Conservation (phyloP, 2,888 invertebrate genomes). For the Drosophila algonquin region DNA sequence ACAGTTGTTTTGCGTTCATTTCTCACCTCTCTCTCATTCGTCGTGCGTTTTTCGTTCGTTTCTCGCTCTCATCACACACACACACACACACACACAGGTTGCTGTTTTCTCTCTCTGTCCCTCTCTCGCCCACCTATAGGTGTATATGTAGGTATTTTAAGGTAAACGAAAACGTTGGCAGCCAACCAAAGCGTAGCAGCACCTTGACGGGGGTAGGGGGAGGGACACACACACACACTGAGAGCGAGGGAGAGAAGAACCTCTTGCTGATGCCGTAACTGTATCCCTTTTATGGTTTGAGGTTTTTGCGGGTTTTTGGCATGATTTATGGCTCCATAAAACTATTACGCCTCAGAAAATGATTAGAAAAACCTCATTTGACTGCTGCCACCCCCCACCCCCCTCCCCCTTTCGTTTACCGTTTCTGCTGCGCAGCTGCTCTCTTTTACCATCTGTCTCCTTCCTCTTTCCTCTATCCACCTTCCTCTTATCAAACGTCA, state of each 20-base stretch:
- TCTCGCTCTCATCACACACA: conserved; percentile 60
- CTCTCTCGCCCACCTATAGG: conserved; percentile 58
- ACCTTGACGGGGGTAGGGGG: conserved; percentile 62
- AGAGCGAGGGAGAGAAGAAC: not conserved
- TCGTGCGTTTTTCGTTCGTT: conserved; percentile 68
- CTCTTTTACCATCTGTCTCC: conserved; percentile 9
- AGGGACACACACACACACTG: not conserved
- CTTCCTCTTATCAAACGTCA: conserved; percentile 37
- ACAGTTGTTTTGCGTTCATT: conserved; percentile 71
- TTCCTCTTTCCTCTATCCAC: not conserved
- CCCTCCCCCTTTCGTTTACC: not conserved
- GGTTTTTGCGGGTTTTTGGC: not conserved
- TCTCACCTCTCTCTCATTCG: conserved; percentile 70
- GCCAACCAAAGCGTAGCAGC: conserved; percentile 83
- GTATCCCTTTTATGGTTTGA: not conserved
- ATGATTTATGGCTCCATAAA: conserved; percentile 43
- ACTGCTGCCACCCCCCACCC: not conserved
- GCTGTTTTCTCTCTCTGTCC: conserved; percentile 66
- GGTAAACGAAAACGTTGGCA: conserved; percentile 83
- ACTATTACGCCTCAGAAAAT: conserved; percentile 2
- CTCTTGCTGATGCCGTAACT: not conserved
- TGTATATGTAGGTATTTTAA: conserved; percentile 61
- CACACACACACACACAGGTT: conserved; percentile 67
- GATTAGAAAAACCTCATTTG: conserved; percentile 6
- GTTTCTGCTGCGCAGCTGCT: conserved; percentile 28